phyloP scores from a whole-genome alignment of 2,888 invertebrate genomes.

The Pyralis farinalis region DNA sequence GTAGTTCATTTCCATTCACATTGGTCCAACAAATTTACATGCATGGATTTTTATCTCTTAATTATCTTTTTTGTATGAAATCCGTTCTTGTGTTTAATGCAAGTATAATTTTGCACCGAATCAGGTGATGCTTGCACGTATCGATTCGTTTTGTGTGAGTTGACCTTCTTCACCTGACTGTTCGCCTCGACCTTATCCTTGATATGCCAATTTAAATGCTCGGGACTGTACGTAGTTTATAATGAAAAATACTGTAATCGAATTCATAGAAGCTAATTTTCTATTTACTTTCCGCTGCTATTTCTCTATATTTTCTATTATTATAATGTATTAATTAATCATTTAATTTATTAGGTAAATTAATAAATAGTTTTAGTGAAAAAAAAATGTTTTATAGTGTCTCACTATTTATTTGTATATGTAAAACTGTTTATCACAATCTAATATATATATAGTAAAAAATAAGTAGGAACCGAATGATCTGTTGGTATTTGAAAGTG shows the following conservation, averaged over 20 bases:
- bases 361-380: constrained; percentile 21
- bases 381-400: constrained; percentile 52
- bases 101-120: no score
- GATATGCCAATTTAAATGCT: not conserved
- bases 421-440: constrained; percentile 42
- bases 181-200: no score
- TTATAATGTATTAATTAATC: constrained; percentile 1
- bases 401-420: constrained; percentile 63
- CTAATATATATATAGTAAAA: constrained; percentile 33
- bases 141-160: no score
- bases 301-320: not conserved
- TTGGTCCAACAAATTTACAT: no score
- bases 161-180: no score
- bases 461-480: constrained; percentile 48
- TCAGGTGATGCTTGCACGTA: no score
- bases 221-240: not conserved
- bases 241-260: not conserved
- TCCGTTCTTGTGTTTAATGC: no score
- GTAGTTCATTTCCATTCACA: no score
- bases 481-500: constrained; percentile 55
- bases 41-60: no score
- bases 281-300: constrained; percentile 3
- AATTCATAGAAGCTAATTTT: constrained; percentile 6
- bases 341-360: constrained; percentile 35
- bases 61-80: no score